Percentiles rank a stretch among this genome's conserved stretches.
Evolutionary conservation across 2,888 invertebrate genomes (phyloP).

Genomic region (Hyalella azteca): DNA sequence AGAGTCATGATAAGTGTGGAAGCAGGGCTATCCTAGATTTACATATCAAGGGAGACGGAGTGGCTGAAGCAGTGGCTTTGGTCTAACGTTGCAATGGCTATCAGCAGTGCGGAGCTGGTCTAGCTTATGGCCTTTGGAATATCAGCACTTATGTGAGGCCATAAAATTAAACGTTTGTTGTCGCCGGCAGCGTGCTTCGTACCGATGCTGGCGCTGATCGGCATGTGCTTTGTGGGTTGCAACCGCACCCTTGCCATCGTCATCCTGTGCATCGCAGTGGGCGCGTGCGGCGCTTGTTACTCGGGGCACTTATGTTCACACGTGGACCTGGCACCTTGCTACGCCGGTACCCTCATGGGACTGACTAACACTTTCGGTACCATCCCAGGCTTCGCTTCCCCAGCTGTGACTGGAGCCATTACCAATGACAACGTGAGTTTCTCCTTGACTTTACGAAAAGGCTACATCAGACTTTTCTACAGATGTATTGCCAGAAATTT

Average conservation of each 20-base stretch:
- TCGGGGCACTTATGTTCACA: constrained; percentile 50
- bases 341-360: constrained; percentile 59
- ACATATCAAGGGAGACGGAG: too few relatives aligned
- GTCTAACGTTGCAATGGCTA: too few relatives aligned
- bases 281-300: constrained; percentile 44
- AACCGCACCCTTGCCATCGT: constrained; percentile 42
- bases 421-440: constrained; percentile 55
- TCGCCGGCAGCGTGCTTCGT: constrained; percentile 47
- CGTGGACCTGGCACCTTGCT: constrained; percentile 54
- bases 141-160: too few relatives aligned
- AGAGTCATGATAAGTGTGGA: too few relatives aligned
- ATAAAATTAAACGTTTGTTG: too few relatives aligned
- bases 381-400: constrained; percentile 60
- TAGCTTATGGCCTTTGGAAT: too few relatives aligned
- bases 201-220: constrained; percentile 48
- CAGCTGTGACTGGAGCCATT: constrained; percentile 56
- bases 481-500: too few relatives aligned
- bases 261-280: constrained; percentile 46
- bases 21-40: too few relatives aligned
- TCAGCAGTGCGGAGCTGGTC: too few relatives aligned
- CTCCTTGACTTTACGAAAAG: too few relatives aligned
- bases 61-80: too few relatives aligned
- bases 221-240: constrained; percentile 55
- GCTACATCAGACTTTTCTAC: too few relatives aligned
- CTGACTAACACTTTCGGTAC: constrained; percentile 60